These are phyloP conservation scores for Cantharis rustica DNA, from an alignment of 2,888 invertebrate species.

Conservation along the genomic window DNA sequence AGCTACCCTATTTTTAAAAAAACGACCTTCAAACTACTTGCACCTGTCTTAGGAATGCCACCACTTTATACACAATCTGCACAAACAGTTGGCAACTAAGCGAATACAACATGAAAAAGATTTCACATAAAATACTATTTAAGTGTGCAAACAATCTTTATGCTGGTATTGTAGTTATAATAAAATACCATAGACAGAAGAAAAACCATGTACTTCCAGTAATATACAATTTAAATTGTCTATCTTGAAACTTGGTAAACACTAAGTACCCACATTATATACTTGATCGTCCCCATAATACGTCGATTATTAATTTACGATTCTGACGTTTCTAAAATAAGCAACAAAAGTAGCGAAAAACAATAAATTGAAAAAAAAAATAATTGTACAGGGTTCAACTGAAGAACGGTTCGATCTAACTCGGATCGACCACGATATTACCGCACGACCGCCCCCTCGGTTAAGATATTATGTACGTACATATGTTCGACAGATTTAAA, in stretches of 20 bases:
- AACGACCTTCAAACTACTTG: constrained; percentile 31
- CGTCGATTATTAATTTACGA: no score
- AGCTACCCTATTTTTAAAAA: constrained; percentile 31
- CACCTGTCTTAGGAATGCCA: constrained; percentile 31
- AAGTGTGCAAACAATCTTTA: background rate
- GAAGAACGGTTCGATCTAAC: background rate
- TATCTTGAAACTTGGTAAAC: no score
- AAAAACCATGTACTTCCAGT: background rate
- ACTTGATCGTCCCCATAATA: no score
- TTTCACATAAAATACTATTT: background rate
- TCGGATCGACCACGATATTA: background rate
- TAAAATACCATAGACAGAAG: background rate
- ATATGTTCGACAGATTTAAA: background rate
- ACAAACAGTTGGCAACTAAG: constrained; percentile 1
- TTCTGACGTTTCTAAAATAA: no score
- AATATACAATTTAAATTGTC: background rate
- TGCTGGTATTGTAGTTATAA: background rate
- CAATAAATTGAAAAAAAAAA: no score
- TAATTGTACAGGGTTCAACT: background rate
- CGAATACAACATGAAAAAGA: background rate
- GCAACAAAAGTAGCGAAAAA: no score
- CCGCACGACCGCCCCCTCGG: background rate
- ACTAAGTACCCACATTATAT: no score
- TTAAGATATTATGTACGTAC: background rate
- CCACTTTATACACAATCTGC: constrained; percentile 26